These are phyloP conservation scores for Pomatorhinus ruficollis DNA, from an alignment of 2,113 vertebrate genomes.

Conservation along the genomic window DNA sequence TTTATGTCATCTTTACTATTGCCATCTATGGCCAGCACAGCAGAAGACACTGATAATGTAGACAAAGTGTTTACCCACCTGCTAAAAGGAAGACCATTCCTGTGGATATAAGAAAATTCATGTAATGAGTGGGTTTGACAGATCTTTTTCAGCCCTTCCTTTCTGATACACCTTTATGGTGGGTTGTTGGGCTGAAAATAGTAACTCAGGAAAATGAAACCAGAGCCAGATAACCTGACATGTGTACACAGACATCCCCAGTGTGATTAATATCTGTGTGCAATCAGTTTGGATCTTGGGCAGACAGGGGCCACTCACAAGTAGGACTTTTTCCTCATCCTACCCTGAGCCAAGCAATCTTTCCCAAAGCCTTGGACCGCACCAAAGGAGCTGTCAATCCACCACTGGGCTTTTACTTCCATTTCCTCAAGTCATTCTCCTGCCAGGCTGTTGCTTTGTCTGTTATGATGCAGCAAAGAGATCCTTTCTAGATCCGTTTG, in stretches of 20 bases:
- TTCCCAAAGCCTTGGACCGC: background rate
- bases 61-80: background rate
- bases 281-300: background rate
- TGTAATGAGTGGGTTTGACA: background rate
- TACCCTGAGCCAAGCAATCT: background rate
- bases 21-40: background rate
- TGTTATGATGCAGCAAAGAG: background rate
- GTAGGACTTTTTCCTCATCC: background rate
- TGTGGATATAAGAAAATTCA: background rate
- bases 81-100: background rate
- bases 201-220: background rate
- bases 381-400: background rate
- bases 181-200: background rate
- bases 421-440: background rate
- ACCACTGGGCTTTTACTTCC: background rate
- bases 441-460: background rate
- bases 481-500: background rate
- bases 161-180: background rate
- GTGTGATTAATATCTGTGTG: background rate
- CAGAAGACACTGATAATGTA: background rate
- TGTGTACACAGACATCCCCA: background rate
- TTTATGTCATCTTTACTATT: background rate
- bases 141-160: background rate
- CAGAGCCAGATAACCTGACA: background rate
- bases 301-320: background rate